phyloP scores from a whole-genome alignment of 2,113 vertebrate species.

The Furnarius figulus region DNA sequence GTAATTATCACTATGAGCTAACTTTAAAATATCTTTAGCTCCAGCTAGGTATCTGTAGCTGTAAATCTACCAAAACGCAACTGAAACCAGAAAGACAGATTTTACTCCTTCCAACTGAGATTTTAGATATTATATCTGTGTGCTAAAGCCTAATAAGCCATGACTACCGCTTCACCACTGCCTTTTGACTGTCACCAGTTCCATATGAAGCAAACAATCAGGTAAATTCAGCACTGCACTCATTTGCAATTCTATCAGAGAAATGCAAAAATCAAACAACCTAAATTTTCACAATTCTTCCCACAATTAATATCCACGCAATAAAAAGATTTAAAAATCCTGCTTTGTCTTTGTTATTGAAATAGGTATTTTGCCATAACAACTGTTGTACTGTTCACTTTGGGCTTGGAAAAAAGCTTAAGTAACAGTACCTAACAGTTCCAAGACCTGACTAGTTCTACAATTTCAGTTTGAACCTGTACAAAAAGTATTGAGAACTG shows the following conservation, averaged over 20 bases:
- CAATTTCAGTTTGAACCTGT: background rate
- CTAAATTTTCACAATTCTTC: background rate
- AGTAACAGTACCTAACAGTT: background rate
- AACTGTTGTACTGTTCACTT: background rate
- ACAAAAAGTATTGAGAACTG: background rate
- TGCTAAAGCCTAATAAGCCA: background rate
- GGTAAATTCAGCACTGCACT: background rate
- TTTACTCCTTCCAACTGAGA: background rate
- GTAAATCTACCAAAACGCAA: background rate
- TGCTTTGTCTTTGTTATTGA: background rate
- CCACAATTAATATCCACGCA: background rate
- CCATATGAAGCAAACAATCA: background rate
- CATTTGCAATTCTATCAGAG: background rate
- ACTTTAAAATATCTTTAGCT: background rate
- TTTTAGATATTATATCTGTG: background rate
- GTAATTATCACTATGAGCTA: background rate
- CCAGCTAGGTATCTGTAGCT: background rate
- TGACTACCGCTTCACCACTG: background rate
- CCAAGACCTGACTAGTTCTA: background rate
- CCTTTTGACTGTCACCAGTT: background rate
- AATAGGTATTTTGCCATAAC: background rate
- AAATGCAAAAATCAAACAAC: background rate
- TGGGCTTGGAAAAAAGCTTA: background rate
- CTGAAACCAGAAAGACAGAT: background rate
- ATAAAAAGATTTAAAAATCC: background rate